Base-by-base conservation (phyloP, 1,140 invertebrate species). In the Nixonia krombeini region DNA sequence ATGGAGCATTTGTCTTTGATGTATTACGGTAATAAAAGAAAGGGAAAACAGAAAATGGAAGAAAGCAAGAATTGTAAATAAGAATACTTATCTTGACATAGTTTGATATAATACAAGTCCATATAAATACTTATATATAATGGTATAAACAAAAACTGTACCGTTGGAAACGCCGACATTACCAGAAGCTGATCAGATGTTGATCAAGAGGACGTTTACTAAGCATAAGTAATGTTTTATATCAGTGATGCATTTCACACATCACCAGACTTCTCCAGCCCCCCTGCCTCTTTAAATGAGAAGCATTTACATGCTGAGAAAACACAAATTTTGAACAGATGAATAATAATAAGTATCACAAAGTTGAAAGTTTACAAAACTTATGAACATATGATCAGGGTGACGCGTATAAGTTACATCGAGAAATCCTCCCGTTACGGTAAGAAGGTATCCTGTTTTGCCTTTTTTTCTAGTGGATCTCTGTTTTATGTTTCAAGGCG, bases 41-140 rank as follows among this genome's bases (percentile, higher is more conserved):
- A 63, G 13, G 35, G 38, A 35, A 47, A 47, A 28, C 53, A 51
- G 53, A 64, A 40, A 53, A 44, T 69, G 21, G 56, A 47, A 47
- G 49, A 53, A 67, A 70, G 23, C 49, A 72, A 65, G 61, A 73
- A 66, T 68, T 85, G 83, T 85, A 85, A 75, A 85, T 85, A 85
- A 70, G 61, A 72, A 73, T 69, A 69, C 64, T 81, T 75, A 75
- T 76, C 61, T 78, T 72, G 68, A 75, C 52, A 76, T 84, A 84
- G 80, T 83, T 85, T 85, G 78, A 82, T 82, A 84, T 81, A 81
- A 75, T 38, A 69, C 76, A 81, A 81, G 68, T 82, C 75, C 76
- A 79, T 79, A 67, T 68, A 80, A 81, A 81, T 81, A 82, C 81
- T 83, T 84, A n/a, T 40, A 40, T 62, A 77, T 80, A 78, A 73